Conservation (phyloP, 2,113 vertebrate genomes). For the Irena cyanogastra region DNA sequence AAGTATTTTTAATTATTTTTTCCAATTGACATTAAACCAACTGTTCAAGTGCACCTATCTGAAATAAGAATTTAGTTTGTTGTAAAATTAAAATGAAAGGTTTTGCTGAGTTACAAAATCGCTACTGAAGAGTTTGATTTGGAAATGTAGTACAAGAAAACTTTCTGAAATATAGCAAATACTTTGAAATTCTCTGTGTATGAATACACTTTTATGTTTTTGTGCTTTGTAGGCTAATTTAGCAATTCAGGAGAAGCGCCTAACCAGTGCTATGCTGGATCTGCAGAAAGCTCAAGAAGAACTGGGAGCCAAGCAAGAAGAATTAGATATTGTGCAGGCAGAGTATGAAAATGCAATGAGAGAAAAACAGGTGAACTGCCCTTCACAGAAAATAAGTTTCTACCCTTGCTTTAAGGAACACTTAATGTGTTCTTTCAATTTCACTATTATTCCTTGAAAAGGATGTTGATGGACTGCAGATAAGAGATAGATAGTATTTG, state of each 20-base stretch:
- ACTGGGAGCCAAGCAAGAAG: constrained; percentile 80
- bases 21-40: not conserved
- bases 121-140: not conserved
- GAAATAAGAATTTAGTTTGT: not conserved
- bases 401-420: not conserved
- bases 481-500: not conserved
- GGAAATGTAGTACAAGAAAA: not conserved
- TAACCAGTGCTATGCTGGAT: constrained; percentile 78
- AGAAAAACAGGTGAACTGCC: constrained; percentile 80
- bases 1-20: not conserved
- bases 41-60: not conserved
- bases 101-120: not conserved
- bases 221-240: constrained; percentile 77
- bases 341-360: constrained; percentile 80
- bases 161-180: not conserved
- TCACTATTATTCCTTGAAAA: not conserved
- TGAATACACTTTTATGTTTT: not conserved
- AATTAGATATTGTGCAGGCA: constrained; percentile 80
- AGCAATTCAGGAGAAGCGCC: constrained; percentile 80
- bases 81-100: not conserved
- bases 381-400: not conserved
- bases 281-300: constrained; percentile 83
- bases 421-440: not conserved
- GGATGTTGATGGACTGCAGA: not conserved
- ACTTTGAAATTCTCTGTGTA: not conserved